Base-by-base conservation (phyloP, 2,113 vertebrate genomes). In the Pardalotus punctatus region DNA sequence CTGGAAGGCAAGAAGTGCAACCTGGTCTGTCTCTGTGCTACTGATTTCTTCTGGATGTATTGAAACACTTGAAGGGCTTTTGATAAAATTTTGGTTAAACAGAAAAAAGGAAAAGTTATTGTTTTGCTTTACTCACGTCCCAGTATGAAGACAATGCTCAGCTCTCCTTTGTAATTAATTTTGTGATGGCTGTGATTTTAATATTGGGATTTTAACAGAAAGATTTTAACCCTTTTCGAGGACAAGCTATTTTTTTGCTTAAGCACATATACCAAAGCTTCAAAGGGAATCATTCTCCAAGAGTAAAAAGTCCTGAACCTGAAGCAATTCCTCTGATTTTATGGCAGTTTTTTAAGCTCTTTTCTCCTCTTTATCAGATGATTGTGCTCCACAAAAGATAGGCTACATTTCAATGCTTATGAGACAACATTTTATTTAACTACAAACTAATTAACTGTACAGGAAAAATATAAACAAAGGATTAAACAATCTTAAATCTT, bases 391-490 rank as follows among this genome's bases (percentile, higher is more conserved):
- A 36, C 58, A 96, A 80, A 76, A 71, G 36, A 60, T 33, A 80
- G 45, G 15, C 12, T 67, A 42, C 14, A 57, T 95, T 94, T 94
- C 87, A 95, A 27, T 83, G 50, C 54, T 66, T 86, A 28, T 60
- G 35, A 84, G n/a, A 64, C 45, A 89, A 53, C 15, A n/a, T 81
- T 91, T 91, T 85, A 65, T 86, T 93, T 90, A 95, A 85, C 24
- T 69, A 50, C 9, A 90, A 80, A 76, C 47, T 67, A 70, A 90
- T 86, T 92, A 90, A 64, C 45, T 62, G 19, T 71, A 77, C 15
- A 74, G 66, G 11, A 71, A 90, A 81, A 83, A 62, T n/a, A 83
- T 51, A 82, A 95, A 90, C 24, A 66, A 85, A 87, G 5, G 51
- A 95, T 88, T 83, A 90, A 86, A 53, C 6, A 73, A 56, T 57